These are phyloP conservation scores for Agrenia bidenticulata DNA, from an alignment of 2,888 invertebrate species.

Conservation along the genomic window DNA sequence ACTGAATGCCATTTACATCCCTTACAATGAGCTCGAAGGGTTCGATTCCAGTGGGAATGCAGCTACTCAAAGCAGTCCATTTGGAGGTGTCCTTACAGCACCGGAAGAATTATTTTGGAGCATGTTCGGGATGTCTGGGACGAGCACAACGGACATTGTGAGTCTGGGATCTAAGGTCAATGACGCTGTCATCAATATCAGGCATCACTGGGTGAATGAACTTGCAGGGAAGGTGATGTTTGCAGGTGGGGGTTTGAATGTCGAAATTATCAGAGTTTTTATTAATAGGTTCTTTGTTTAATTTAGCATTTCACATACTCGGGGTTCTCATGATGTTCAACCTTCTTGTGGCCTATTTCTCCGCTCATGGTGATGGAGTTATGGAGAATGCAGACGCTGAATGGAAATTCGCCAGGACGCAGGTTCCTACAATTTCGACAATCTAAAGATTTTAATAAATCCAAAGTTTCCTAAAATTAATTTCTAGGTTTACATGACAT, in stretches of 20 bases:
- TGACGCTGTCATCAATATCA: not conserved
- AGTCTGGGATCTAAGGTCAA: not conserved
- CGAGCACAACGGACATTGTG: not conserved
- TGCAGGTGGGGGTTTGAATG: not conserved
- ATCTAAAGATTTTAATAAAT: not conserved
- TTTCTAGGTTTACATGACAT: conserved; percentile 66
- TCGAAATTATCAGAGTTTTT: too few relatives aligned
- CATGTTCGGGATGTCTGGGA: conserved; percentile 20
- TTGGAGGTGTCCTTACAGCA: not conserved
- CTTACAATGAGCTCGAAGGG: conserved; percentile 17
- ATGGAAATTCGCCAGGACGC: conserved; percentile 28
- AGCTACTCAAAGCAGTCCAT: conserved; percentile 3
- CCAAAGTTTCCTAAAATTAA: not conserved
- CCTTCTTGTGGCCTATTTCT: conserved; percentile 25
- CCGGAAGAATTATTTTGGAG: conserved; percentile 21
- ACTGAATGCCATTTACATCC: conserved; percentile 19
- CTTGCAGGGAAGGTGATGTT: conserved; percentile 1
- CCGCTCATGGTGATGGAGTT: not conserved
- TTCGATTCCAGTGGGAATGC: not conserved
- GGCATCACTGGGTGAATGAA: conserved; percentile 1
- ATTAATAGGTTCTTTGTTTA: not conserved
- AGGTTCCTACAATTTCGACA: not conserved
- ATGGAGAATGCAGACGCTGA: conserved; percentile 10
- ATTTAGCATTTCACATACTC: conserved; percentile 2
- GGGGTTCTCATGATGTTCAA: conserved; percentile 17